Percentiles rank a stretch among this genome's conserved stretches.
Conservation (phyloP, 2,797 vertebrate genomes). For the Sparus aurata region DNA sequence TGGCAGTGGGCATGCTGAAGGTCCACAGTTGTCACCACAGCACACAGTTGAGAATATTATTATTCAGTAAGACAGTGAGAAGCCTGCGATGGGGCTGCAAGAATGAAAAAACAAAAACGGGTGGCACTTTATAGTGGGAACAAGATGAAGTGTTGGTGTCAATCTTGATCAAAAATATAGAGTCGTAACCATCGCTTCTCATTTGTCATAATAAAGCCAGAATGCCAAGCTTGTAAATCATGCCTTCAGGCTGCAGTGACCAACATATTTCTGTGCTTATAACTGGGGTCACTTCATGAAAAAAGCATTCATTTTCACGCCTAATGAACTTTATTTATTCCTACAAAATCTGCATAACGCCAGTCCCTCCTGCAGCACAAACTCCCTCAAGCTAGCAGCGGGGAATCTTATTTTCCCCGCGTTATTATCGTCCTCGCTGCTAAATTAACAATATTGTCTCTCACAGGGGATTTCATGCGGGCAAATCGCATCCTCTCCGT, state of each 20-base stretch:
- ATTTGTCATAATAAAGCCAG: conserved; percentile 40
- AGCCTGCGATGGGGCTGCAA: conserved; percentile 34
- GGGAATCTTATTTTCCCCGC: conserved; percentile 39
- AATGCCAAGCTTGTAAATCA: conserved; percentile 24
- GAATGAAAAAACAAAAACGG: conserved; percentile 19
- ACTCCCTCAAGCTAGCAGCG: not conserved
- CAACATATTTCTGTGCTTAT: not conserved
- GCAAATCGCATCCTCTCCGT: conserved; percentile 41
- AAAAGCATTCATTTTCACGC: conserved; percentile 23
- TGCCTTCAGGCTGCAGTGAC: conserved; percentile 3
- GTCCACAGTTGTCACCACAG: conserved; percentile 65
- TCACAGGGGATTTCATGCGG: conserved; percentile 30
- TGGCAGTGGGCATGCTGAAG: conserved; percentile 52
- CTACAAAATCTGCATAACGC: conserved; percentile 30
- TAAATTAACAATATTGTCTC: conserved; percentile 52
- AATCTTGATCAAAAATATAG: conserved; percentile 30
- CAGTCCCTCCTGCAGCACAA: not conserved
- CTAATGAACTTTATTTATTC: conserved; percentile 22
- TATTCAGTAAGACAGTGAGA: conserved; percentile 42
- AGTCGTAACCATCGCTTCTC: conserved; percentile 22
- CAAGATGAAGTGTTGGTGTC: conserved; percentile 42
- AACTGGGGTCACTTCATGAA: conserved; percentile 3
- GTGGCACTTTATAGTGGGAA: conserved; percentile 28
- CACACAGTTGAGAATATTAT: conserved; percentile 37
- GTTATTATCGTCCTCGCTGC: conserved; percentile 34